Base-by-base conservation (phyloP, 2,888 invertebrate genomes). In the Drosophila heteroneura region DNA sequence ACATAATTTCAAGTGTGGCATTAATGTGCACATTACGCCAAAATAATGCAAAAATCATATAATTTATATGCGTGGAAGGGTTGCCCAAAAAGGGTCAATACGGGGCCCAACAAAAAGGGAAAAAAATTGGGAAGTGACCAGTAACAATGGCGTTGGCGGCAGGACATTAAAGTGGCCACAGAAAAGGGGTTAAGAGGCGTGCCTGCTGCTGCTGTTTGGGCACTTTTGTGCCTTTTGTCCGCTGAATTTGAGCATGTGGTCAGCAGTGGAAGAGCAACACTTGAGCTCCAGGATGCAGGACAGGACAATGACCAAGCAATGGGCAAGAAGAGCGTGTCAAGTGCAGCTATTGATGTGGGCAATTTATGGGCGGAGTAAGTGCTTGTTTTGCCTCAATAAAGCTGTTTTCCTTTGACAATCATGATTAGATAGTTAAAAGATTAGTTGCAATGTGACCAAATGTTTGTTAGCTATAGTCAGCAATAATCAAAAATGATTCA, bases 41-140 rank as follows among this genome's bases (percentile, higher is more conserved):
- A 90, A 90, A 83, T 91, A 88, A 88, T 89, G 86, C 85, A 89
- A 77, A 85, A 91, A 85, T 88, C 86, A 88, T 88, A 88, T 88
- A 85, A 85, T 74, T 89, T 83, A 89, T 89, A 71, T 70, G 69
- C 52, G 53, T 28, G 54, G n/a, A 76, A 82, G 85, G 85, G 85
- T 72, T 82, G 70, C 51, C 60, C 32, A 59, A 64, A 70, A 73
- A 51, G 30, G 58, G 44, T 41, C 41, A 41, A 32, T 16, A 47
- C 47, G 12, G 22, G 1, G 44, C 22, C 12, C 22, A 22, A 14
- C 12, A 14, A 14, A 44, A 22, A 44, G 22, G 12, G 19, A n/a
- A 41, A 10, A 26, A 62, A 54, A 35, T 9, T 41, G 30, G 30
- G 9, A 44, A 74, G 66, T 89, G 87, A 89, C 89, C 87, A 76